Percentiles rank a stretch among this genome's conserved stretches.
phyloP scores from a whole-genome alignment of 1,140 invertebrate genomes.

The Gyrodactylus salaris region DNA sequence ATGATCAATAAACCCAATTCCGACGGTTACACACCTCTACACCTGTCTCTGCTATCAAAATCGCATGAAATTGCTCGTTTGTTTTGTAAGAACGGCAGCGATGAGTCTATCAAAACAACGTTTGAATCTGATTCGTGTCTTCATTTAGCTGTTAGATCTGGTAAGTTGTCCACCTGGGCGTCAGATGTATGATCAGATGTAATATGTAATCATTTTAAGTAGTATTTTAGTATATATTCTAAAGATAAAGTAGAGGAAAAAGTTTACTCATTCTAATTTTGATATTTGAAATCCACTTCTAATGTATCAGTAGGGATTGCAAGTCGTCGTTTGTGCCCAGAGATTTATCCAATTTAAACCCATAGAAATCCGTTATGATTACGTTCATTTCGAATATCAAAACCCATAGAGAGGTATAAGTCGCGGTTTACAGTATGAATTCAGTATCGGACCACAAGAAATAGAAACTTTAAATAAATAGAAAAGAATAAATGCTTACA shows the following conservation, averaged over 20 bases:
- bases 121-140: background rate
- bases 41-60: background rate
- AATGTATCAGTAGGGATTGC: background rate
- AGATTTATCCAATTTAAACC: no score
- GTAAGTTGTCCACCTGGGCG: background rate
- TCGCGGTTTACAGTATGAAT: no score
- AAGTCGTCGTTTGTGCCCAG: background rate
- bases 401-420: no score
- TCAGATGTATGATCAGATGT: background rate
- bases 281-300: background rate
- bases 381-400: no score
- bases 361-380: no score
- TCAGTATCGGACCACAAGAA: no score
- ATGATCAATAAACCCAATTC: background rate
- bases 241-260: background rate
- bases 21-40: background rate
- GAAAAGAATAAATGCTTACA: no score
- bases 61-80: background rate
- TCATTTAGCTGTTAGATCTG: background rate
- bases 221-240: background rate
- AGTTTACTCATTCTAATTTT: background rate
- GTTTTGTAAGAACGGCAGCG: background rate
- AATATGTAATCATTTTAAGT: background rate
- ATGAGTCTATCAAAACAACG: background rate
- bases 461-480: no score